Conservation (phyloP, 2,797 vertebrate genomes). For the Myotis vivesi region DNA sequence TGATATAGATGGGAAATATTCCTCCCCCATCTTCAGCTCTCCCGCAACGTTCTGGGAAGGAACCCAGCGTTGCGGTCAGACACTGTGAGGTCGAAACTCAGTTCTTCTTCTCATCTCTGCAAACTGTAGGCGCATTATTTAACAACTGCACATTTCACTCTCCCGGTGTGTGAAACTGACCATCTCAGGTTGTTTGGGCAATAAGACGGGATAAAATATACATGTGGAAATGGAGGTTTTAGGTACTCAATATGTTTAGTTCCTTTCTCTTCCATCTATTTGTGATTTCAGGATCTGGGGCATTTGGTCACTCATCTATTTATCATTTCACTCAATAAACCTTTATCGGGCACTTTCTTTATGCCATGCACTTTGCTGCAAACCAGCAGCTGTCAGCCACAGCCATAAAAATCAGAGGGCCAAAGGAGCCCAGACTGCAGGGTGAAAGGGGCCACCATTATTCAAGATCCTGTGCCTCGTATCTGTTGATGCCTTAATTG, state of each 20-base stretch:
- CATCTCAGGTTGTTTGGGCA: constrained; percentile 1
- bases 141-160: not conserved
- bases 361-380: not conserved
- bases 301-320: not conserved
- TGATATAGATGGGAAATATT: not conserved
- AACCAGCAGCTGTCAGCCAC: not conserved
- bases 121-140: constrained; percentile 21
- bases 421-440: not conserved
- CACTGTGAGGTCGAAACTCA: not conserved
- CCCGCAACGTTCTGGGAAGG: not conserved
- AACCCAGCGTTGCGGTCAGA: not conserved
- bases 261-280: not conserved
- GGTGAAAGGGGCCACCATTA: not conserved
- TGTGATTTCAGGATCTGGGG: not conserved
- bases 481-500: not conserved
- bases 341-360: not conserved
- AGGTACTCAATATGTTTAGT: not conserved
- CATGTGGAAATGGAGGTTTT: not conserved
- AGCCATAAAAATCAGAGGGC: not conserved
- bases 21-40: not conserved
- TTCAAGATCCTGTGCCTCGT: not conserved
- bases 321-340: constrained; percentile 30
- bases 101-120: not conserved
- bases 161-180: not conserved
- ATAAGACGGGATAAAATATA: not conserved